Conservation (phyloP, 2,797 vertebrate genomes). For the Hapalemur alaotrensis region DNA sequence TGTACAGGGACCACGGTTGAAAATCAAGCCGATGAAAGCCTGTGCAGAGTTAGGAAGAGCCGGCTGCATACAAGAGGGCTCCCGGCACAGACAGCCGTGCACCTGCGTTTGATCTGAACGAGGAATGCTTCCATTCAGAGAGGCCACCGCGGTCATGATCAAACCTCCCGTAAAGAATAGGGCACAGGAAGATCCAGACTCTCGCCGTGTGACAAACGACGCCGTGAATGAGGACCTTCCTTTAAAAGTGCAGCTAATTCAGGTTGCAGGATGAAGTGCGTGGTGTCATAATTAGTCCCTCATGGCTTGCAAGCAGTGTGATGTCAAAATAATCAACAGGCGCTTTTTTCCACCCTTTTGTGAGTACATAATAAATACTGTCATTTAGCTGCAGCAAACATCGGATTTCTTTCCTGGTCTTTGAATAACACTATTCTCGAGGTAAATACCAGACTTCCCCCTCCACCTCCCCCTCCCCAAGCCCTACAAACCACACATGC, state of each 20-base stretch:
- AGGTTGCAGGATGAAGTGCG: constrained; percentile 83
- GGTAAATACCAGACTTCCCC: constrained; percentile 35
- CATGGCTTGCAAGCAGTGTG: constrained; percentile 82
- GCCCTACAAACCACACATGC: not conserved
- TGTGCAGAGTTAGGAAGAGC: not conserved
- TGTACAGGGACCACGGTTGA: accelerated
- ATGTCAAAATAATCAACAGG: constrained; percentile 86
- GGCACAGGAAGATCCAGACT: not conserved
- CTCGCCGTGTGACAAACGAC: constrained; percentile 20
- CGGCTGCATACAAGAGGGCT: accelerated
- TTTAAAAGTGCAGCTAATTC: constrained; percentile 81
- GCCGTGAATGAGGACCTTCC: constrained; percentile 67
- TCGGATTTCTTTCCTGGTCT: constrained; percentile 66
- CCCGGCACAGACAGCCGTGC: accelerated
- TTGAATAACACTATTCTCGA: constrained; percentile 33
- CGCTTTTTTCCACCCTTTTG: constrained; percentile 74
- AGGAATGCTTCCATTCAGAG: accelerated
- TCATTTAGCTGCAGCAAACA: constrained; percentile 63
- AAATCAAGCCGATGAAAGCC: not conserved
- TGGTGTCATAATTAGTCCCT: constrained; percentile 86
- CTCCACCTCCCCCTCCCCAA: not conserved
- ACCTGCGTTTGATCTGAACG: not conserved
- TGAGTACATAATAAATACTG: constrained; percentile 74
- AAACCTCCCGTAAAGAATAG: not conserved
- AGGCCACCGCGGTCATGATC: not conserved